Base-by-base conservation (phyloP, 2,888 invertebrate genomes). In the Rhyacophila evoluta region DNA sequence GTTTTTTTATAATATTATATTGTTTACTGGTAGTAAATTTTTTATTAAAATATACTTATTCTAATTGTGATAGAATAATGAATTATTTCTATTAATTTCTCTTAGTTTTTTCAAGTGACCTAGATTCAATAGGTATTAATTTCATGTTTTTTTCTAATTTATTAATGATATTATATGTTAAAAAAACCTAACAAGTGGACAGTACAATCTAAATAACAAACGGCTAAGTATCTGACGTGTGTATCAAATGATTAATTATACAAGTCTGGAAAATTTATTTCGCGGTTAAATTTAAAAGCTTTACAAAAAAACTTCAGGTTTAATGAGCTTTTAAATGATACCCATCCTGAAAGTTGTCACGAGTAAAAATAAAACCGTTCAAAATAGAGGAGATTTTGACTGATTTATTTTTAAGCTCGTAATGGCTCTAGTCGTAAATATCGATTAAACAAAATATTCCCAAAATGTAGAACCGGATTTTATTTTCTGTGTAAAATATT, bases 271-370 rank as follows among this genome's bases (percentile, higher is more conserved):
- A 55, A 55, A 55, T 55, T n/a, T 55, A 55, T 55, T 25, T 55
- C 19, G 19, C 25, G 55, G 0, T 55, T 55, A 55, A 55, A 6
- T 55, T 55, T 55, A 25, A 55, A 41, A 55, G 55, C 19, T 8
- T 25, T 1, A 55, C 25, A 19, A 10, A 8, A 55, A 55, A 55
- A 55, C 55, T 55, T 55, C 55, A 25, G 25, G 19, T 55, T 55
- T 55, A 25, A 55, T 25, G 55, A 55, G 55, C 55, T 19, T 55
- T 55, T 55, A 55, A 55, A 55, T 55, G 55, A 55, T 55, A 55
- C 55, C 55, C 10, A 25, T 25, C 12, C 19, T 55, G 25, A 55
- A 55, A 25, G 12, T 19, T 55, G 55, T 55, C 55, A 25, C 55
- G 55, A 19, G 10, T 25, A 25, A 55, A 55, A 55, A 55, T 8